Evolutionary conservation across 92 coral and sea anemone genomes (phyloP).

Genomic region (Phenganax marumi): DNA sequence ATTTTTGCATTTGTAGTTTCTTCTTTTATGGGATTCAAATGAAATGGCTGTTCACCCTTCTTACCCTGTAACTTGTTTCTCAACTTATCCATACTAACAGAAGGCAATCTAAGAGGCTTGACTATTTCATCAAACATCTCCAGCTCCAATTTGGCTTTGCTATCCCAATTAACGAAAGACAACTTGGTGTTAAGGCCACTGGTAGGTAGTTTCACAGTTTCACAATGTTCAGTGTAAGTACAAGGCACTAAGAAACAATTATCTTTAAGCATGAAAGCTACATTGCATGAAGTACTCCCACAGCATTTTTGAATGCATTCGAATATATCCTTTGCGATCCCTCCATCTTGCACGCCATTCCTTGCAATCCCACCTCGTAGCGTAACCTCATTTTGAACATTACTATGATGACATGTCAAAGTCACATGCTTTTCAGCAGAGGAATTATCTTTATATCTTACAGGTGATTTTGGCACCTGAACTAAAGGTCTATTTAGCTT

Average conservation of each 20-base stretch:
- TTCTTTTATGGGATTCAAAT: background rate
- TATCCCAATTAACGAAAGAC: constrained; percentile 13
- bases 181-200: constrained; percentile 25
- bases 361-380: constrained; percentile 39
- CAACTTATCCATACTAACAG: background rate
- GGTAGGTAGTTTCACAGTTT: constrained; percentile 32
- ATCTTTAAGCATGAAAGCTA: constrained; percentile 48
- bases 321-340: constrained; percentile 32
- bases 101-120: background rate
- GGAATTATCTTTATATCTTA: background rate
- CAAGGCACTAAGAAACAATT: constrained; percentile 51
- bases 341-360: constrained; percentile 32
- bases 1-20: background rate
- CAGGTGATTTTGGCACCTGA: background rate
- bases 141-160: constrained; percentile 9
- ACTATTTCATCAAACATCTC: constrained; percentile 27
- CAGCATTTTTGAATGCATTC: constrained; percentile 47
- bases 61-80: background rate
- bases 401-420: constrained; percentile 21
- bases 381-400: constrained; percentile 29
- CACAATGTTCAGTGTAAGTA: constrained; percentile 27
- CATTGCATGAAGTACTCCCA: constrained; percentile 28
- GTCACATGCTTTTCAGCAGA: background rate
- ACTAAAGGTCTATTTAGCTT: background rate
- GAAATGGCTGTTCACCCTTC: background rate